These are phyloP conservation scores for Tragelaphus buxtoni DNA, from an alignment of 2,113 vertebrate genomes.

Conservation along the genomic window DNA sequence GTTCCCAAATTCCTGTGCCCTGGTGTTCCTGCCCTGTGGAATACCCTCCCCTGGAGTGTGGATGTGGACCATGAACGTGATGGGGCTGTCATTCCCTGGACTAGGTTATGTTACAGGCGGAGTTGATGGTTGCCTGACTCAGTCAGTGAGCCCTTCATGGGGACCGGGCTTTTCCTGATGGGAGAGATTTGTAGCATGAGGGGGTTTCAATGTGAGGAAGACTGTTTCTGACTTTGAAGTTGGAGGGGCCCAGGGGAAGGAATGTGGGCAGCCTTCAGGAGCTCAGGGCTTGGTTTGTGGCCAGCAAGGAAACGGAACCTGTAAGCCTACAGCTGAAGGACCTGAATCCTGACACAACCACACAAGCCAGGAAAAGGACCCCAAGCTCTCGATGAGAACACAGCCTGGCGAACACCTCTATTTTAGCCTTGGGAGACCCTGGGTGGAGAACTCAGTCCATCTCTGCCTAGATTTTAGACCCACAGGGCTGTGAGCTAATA, in stretches of 20 bases:
- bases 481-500: background rate
- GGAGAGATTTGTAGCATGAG: background rate
- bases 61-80: background rate
- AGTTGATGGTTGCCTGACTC: background rate
- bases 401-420: rapidly evolving
- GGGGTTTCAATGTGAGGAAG: background rate
- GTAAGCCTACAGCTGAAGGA: background rate
- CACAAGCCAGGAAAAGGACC: background rate
- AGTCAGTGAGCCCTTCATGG: background rate
- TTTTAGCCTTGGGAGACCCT: background rate
- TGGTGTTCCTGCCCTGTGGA: rapidly evolving
- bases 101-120: background rate
- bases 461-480: background rate
- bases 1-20: rapidly evolving
- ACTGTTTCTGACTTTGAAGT: background rate
- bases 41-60: background rate
- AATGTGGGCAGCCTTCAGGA: background rate
- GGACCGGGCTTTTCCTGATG: background rate
- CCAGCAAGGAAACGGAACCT: background rate
- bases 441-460: background rate
- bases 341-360: background rate
- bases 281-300: background rate
- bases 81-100: background rate
- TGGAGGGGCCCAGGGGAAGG: background rate
- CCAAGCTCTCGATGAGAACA: background rate